Evolutionary conservation across 2,888 invertebrate genomes (phyloP), one percentile per base, ranked within the genome.

Genomic region (Eupithecia tripunctaria): DNA sequence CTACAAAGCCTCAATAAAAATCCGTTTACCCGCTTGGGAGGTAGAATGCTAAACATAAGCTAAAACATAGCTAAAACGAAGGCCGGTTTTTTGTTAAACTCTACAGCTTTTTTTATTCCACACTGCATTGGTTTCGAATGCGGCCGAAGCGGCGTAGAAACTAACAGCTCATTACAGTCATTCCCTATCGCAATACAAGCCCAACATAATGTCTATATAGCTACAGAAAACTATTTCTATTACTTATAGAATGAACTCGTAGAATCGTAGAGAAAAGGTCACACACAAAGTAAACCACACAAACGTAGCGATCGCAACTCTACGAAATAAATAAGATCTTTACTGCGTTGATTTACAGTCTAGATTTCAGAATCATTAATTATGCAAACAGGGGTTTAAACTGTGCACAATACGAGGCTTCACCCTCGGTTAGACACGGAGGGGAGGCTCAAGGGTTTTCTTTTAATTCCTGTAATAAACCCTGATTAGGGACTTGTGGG

Each of bases 391-490:
- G 32, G n/a, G 62, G 56, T 56, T 56, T 56, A 56, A 56, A 56
- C 25, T 12, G 25, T 21, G 56, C 25, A 25, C 56, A 56, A 25
- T 25, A 56, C 12, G 21, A 25, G 25, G 10, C 51, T 51, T 51
- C 51, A 25, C 56, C 32, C 36, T 63, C 62, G n/a, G 15, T 63
- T 63, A 63, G 62, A 36, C 21, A 63, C n/a, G 36, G 32, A 63
- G 21, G 56, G 14, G n/a, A n/a, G 47, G 56, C 56, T 56, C 56
- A 14, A 14, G 62, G 62, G 10, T 36, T 18, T 29, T 63, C 62
- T 62, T 63, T 63, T 32, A 63, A n/a, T 32, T n/a, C 21, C 36
- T n/a, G 56, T 36, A 18, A 63, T 63, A 63, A 63, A 63, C n/a
- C 62, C 12, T 63, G 62, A 63, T n/a, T 12, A 63, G 36, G 10